These are phyloP conservation scores for Glaucidium brasilianum DNA, from an alignment of 2,113 vertebrate genomes.

Conservation along the genomic window DNA sequence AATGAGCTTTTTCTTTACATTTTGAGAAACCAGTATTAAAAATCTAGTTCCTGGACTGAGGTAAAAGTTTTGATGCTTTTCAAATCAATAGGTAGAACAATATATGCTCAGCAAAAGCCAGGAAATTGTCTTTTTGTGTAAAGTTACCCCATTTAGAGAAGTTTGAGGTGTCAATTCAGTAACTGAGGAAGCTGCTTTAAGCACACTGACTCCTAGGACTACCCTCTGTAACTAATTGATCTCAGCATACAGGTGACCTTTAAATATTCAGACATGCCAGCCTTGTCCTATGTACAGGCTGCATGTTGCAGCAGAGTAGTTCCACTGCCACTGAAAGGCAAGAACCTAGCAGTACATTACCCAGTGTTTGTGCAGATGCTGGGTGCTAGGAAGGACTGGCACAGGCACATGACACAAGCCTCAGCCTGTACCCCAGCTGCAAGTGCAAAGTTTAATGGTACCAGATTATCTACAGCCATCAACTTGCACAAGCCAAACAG, in stretches of 20 bases:
- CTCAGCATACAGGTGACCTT: neutral
- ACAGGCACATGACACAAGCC: fast-evolving
- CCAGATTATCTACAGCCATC: neutral
- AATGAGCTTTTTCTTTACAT: neutral
- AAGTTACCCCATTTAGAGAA: neutral
- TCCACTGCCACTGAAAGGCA: neutral
- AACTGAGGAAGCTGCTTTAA: neutral
- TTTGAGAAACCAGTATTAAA: neutral
- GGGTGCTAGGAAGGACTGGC: neutral
- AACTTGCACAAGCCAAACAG: neutral
- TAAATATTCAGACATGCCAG: neutral
- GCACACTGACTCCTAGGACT: neutral
- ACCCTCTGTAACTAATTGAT: neutral
- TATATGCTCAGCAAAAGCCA: neutral
- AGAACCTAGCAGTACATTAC: neutral
- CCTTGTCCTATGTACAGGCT: neutral
- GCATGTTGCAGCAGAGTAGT: neutral
- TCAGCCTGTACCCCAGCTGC: neutral
- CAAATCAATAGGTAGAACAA: neutral
- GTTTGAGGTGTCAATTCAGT: neutral
- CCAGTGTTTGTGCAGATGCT: neutral
- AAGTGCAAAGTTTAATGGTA: neutral
- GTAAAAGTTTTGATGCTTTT: neutral
- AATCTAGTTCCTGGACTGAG: too few relatives aligned
- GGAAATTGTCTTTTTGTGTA: neutral